Conservation (phyloP, 1,140 invertebrate species). For the Xylocopa sonorina region DNA sequence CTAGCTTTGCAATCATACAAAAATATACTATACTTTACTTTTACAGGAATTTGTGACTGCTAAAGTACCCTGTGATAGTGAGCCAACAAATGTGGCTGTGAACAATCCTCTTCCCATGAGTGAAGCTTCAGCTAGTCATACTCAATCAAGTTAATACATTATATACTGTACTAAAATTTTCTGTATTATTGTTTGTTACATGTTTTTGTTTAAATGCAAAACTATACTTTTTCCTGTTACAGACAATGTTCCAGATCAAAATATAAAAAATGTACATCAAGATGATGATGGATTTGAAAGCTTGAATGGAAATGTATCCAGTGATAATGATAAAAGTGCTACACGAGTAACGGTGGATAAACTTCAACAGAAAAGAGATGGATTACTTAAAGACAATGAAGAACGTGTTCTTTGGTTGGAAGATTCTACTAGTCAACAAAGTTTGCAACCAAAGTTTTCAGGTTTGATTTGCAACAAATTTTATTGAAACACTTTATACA, state of each 20-base stretch:
- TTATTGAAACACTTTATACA: background rate
- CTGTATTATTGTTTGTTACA: background rate
- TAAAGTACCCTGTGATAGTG: constrained; percentile 56
- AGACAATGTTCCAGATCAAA: constrained; percentile 63
- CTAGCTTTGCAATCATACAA: too few relatives aligned
- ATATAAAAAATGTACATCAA: constrained; percentile 72
- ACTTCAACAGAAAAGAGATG: constrained; percentile 23
- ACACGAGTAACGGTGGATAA: constrained; percentile 15
- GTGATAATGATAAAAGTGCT: constrained; percentile 83
- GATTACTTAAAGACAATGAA: constrained; percentile 38
- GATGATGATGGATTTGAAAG: constrained; percentile 94
- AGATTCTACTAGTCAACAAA: constrained; percentile 36
- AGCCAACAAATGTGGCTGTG: constrained; percentile 36
- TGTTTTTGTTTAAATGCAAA: constrained; percentile 25
- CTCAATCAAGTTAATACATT: constrained; percentile 47
- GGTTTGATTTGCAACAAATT: constrained; percentile 58
- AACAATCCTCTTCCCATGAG: constrained; percentile 43
- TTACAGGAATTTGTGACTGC: constrained; percentile 52
- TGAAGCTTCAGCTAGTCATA: constrained; percentile 45
- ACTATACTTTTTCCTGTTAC: constrained; percentile 38
- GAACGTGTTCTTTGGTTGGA: constrained; percentile 36
- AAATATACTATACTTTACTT: background rate
- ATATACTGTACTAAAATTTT: constrained; percentile 19
- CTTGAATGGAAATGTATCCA: constrained; percentile 91
- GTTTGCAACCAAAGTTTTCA: constrained; percentile 49